Evolutionary conservation across 1,140 invertebrate species (phyloP), one percentile per base, ranked within the genome.

Genomic region (Drosophila asahinai): DNA sequence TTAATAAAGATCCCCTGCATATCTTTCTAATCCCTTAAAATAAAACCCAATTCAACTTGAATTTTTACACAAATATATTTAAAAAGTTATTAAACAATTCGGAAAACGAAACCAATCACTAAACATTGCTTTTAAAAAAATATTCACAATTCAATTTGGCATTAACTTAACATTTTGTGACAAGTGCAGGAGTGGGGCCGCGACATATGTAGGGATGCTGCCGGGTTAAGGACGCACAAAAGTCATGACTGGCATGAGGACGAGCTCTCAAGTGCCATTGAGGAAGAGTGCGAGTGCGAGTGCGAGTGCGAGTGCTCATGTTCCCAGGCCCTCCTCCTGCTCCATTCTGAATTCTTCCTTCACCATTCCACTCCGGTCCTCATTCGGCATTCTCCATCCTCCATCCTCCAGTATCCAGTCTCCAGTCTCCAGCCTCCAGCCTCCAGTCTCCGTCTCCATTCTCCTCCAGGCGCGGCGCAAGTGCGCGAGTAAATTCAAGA

Each of bases 401-500:
- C 36, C 2, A 12, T 36, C 17, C 43, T 5, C 27, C 33, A 19
- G 19, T 19, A 19, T 19, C 19, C 19, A 19, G 19, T 19, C 43
- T 5, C 27, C 33, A 4, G 17, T 45, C 30, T 11, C 42, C 27
- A 25, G 6, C 8, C 19, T 22, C n/a, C 2, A n/a, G 33, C 15
- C 38, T 7, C 17, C 51, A 5, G 17, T 49, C 25, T 54, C 14
- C n/a, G 17, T 49, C 25, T 55, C 14, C n/a, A 14, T 25, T 27
- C 47, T 36, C 42, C 19, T 19, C n/a, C 40, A 67, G 64, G 42
- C 47, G 64, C 47, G 71, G 49, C 19, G 63, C 55, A 81, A 86
- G 79, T 83, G 82, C 81, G 79, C 57, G 81, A 89, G 84, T 89
- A 89, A 89, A 89, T 89, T 90, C 78, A 89, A 90, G 86, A 89